These are phyloP conservation scores for Rhinella marina DNA, from an alignment of 2,797 vertebrate species.

Conservation along the genomic window DNA sequence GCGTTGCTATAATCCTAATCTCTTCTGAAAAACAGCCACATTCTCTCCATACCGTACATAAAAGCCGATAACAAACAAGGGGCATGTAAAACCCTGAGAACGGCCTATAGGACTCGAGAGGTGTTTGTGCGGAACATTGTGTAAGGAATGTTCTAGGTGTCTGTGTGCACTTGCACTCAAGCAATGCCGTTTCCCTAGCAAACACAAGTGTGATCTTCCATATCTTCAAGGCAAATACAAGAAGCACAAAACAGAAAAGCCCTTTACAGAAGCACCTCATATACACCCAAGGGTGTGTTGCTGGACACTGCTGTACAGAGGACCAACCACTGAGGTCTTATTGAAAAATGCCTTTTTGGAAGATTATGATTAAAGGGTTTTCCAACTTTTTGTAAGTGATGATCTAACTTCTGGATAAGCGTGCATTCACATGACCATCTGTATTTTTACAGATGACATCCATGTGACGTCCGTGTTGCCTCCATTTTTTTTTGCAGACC, in stretches of 20 bases:
- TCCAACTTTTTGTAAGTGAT: too few relatives aligned
- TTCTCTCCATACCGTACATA: not conserved
- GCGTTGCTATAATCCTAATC: conserved; percentile 12
- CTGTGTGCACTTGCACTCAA: not conserved
- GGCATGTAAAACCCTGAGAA: not conserved
- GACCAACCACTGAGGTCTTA: not conserved
- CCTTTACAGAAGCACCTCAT: not conserved
- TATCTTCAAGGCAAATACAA: not conserved
- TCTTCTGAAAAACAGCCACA: not conserved
- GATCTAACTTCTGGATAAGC: too few relatives aligned
- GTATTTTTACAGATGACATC: too few relatives aligned
- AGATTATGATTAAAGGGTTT: too few relatives aligned
- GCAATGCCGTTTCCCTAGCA: not conserved
- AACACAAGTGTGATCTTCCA: not conserved
- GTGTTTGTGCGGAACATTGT: not conserved
- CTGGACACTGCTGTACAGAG: too few relatives aligned
- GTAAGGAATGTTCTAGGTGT: not conserved
- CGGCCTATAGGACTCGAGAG: too few relatives aligned
- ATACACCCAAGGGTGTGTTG: not conserved
- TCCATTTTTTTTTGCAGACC: too few relatives aligned
- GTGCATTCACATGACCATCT: too few relatives aligned
- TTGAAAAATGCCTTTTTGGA: too few relatives aligned
- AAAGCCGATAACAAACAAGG: not conserved
- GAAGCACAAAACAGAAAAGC: not conserved
- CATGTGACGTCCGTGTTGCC: too few relatives aligned